Base-by-base conservation (phyloP, 2,113 vertebrate species). In the Damaliscus lunatus region DNA sequence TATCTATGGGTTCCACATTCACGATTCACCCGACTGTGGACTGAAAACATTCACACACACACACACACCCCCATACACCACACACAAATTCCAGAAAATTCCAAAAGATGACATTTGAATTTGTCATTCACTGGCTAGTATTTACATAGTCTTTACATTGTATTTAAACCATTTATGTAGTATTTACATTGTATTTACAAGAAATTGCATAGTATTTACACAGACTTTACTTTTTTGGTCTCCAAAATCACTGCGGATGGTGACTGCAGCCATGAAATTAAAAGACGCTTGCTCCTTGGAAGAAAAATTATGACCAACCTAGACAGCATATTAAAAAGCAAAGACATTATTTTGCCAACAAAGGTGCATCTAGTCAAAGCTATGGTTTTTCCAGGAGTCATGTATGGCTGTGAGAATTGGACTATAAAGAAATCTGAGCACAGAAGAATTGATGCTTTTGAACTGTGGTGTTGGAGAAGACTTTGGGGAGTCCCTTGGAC, bases 1-100 rank as follows among this genome's bases (percentile, higher is more conserved):
- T n/a, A 25, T n/a, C 19, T 21, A 19, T 1, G 50, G 33, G 80
- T 14, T 53, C 81, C 52, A 14, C 50, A 36, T 15, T n/a, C 52
- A 52, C 13, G 12, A n/a, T 53, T 55, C 81, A 36, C 14, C 50
- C 3, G 0, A 53, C 33, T n/a, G 11, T 0, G 1, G 19, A 14
- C 1, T 53, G 33, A 36, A 36, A 53, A 53, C 21, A 83, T 36
- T 36, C 33, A 53, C 3, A n/a, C 33, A 53, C 50, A n/a, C 17
- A 14, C 55, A 50, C 27, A 60, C 7, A n/a, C 9, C 62, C 1
- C 62, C 62, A 5, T 21, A n/a, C 17, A 82, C 33, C 11, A 19
- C 78, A 80, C 14, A 21, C 29, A 52, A 53, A 82, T 52, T 53
- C 16, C 80, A 53, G 48, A 82, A 52, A 82, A 53, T 82, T 82